Percentiles rank a stretch among this genome's conserved stretches.
Evolutionary conservation across 2,888 invertebrate genomes (phyloP).

Genomic region (Caenorhabditis sp.): DNA sequence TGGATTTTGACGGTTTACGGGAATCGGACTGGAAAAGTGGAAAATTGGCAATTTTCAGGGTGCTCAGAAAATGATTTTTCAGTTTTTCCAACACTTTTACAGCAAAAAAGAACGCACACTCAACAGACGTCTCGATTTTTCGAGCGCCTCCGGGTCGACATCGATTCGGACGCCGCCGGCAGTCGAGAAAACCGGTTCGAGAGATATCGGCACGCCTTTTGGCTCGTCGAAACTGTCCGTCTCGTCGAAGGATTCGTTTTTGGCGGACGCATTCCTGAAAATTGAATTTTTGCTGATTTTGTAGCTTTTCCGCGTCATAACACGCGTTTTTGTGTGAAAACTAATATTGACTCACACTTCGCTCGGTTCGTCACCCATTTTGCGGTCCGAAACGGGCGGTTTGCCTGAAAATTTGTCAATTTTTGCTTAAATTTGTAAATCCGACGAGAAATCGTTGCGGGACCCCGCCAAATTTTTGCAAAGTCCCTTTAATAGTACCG

Average conservation of each 20-base stretch:
- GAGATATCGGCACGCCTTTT: conserved; percentile 34
- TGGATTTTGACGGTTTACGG: neutral
- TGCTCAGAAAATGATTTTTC: conserved; percentile 1
- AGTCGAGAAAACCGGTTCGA: conserved; percentile 54
- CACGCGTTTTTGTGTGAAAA: too few species aligned
- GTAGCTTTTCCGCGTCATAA: too few species aligned
- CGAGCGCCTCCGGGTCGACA: conserved; percentile 47
- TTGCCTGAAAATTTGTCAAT: too few species aligned
- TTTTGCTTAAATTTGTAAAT: too few species aligned
- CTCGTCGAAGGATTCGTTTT: conserved; percentile 6
- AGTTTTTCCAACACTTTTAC: neutral
- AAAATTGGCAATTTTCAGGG: neutral
- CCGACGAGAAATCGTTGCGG: too few species aligned
- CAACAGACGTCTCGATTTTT: conserved; percentile 31
- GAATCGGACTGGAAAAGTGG: conserved; percentile 1
- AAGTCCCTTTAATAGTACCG: too few species aligned
- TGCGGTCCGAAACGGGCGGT: too few species aligned
- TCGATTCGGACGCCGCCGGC: conserved; percentile 44
- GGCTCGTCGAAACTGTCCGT: conserved; percentile 57
- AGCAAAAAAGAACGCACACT: conserved; percentile 18
- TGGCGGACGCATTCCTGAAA: neutral
- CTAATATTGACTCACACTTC: too few species aligned
- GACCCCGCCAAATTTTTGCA: too few species aligned
- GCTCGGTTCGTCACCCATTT: too few species aligned
- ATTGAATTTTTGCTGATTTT: too few species aligned